phyloP scores from a whole-genome alignment of 2,888 invertebrate species.

The Scaptomyza caliginosa region DNA sequence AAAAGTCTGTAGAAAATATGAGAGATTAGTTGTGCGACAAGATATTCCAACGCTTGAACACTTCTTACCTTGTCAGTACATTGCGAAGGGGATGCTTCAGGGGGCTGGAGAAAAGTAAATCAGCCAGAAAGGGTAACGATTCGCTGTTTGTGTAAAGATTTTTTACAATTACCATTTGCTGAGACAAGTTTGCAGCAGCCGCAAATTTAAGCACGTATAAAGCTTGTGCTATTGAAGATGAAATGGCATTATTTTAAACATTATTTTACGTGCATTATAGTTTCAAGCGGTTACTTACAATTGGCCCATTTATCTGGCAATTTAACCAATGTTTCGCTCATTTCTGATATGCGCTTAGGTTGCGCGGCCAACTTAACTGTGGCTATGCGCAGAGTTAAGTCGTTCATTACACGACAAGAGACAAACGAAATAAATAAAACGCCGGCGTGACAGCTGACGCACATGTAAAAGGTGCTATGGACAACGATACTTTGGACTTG shows the following conservation, averaged over 20 bases:
- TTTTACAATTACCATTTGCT: conserved; percentile 37
- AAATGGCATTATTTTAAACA: background rate
- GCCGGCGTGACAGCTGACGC: background rate
- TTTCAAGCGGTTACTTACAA: background rate
- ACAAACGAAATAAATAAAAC: background rate
- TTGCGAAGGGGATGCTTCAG: conserved; percentile 84
- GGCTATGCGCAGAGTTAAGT: background rate
- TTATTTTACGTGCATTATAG: background rate
- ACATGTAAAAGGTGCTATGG: background rate
- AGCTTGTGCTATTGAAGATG: conserved; percentile 17
- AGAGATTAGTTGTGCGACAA: background rate
- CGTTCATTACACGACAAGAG: conserved; percentile 2
- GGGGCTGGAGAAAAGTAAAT: conserved; percentile 80
- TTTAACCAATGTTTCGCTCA: background rate
- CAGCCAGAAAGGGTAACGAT: conserved; percentile 70
- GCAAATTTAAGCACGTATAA: conserved; percentile 34
- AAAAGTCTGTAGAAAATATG: conserved; percentile 44
- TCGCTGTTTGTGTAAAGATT: conserved; percentile 2
- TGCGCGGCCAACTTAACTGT: conserved; percentile 6
- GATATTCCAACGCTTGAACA: background rate
- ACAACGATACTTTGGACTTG: background rate
- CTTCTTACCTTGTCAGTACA: conserved; percentile 81
- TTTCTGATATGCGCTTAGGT: background rate
- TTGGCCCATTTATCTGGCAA: background rate
- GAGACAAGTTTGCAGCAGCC: conserved; percentile 24